Base-by-base conservation (phyloP, 2,113 vertebrate genomes). In the Colistium nudipinnis region DNA sequence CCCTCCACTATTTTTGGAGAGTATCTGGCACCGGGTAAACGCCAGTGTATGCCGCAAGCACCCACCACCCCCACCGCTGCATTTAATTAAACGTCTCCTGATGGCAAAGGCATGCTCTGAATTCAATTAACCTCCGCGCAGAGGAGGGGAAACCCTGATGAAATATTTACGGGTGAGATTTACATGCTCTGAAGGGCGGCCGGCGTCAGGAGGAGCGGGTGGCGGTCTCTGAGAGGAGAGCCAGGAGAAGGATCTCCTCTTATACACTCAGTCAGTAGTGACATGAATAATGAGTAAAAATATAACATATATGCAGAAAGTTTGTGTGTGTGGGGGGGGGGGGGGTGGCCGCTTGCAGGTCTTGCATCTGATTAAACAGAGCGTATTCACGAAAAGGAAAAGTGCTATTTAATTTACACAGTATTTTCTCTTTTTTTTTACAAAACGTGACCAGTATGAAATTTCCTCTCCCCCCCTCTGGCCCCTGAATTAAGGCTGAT, bases 141-240 rank as follows among this genome's bases (percentile, higher is more conserved):
- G 57, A 19, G 11, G 4, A 1, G 33, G 27, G 4, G 22, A 20
- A 16, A 81, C 81, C 76, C 63, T 65, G 44, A 76, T 87, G 68
- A 87, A 90, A 86, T 87, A 86, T 90, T 90, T 87, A 86, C 81
- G 78, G 70, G 44, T 56, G 74, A 72, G 78, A 88, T 90, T 85
- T 81, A 76, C 81, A 86, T 74, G 70, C 74, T 70, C 36, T 38
- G 30, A 44, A 53, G 75, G 62, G 64, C 47, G 24, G 47, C 14
- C 24, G 67, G 74, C 39, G 55, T n/a, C 39, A 52, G 52, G 48
- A 68, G 55, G 38, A 43, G 28, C 65, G 30, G 28, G 27, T 10
- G 24, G 31, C 22, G 13, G 39, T 27, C 49, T 41, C 2, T 35
- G 0, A 19, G 41, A 25, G 47, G 48, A 39, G 16, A 30, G 68